Percentiles rank a stretch among this genome's conserved stretches.
These are phyloP conservation scores for Typhlomys cinereus DNA, from an alignment of 2,113 vertebrate genomes.

Conservation along the genomic window DNA sequence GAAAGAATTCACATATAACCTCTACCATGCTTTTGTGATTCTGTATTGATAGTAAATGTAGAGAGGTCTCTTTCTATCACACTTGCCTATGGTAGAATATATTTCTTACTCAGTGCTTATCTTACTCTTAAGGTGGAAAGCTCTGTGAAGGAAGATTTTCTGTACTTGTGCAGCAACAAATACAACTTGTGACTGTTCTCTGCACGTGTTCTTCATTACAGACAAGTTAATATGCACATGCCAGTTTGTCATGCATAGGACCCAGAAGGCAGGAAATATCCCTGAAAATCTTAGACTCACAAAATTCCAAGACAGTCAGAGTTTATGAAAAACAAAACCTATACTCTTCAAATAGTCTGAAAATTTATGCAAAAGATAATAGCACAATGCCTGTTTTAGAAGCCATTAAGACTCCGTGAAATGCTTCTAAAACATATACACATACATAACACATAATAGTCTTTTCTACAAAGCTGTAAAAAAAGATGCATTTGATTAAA, in stretches of 20 bases:
- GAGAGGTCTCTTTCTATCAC: neutral
- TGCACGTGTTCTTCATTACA: neutral
- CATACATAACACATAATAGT: slow-evolving; percentile 39
- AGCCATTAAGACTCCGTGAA: neutral
- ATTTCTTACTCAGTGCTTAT: neutral
- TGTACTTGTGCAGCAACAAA: neutral
- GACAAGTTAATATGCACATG: neutral
- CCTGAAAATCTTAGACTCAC: neutral
- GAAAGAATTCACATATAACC: too few species aligned
- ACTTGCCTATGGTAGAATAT: neutral
- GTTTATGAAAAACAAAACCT: neutral
- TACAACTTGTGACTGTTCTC: neutral
- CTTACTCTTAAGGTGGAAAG: neutral
- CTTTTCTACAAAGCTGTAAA: slow-evolving; percentile 36
- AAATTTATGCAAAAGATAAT: slow-evolving; percentile 50
- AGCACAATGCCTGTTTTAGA: slow-evolving; percentile 17
- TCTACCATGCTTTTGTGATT: neutral
- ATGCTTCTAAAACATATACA: slow-evolving; percentile 31
- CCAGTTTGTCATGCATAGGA: neutral
- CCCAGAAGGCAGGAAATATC: neutral
- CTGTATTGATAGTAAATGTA: neutral
- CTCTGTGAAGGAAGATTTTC: neutral
- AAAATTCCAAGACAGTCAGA: neutral
- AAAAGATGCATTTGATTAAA: slow-evolving; percentile 58
- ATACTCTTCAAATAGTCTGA: slow-evolving; percentile 42